Evolutionary conservation across 2,888 invertebrate genomes (phyloP).

Genomic region (Ormyrus rosae): DNA sequence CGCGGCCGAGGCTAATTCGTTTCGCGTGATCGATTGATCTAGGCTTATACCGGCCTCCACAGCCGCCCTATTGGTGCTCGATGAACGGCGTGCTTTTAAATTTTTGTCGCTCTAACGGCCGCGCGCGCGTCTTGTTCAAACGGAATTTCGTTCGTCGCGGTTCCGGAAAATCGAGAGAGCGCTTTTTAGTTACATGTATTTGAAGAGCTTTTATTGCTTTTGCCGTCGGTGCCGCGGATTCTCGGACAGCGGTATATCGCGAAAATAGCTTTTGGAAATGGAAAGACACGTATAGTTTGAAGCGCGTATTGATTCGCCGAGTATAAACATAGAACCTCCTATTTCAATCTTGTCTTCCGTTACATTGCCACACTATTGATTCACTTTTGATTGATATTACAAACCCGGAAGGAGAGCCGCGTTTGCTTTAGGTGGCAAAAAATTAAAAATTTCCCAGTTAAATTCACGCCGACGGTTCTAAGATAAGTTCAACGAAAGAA

Average conservation of each 20-base stretch:
- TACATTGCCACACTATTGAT: conserved; percentile 20
- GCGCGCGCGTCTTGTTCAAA: too few relatives aligned
- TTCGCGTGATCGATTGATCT: conserved; percentile 3
- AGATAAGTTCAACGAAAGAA: neutral
- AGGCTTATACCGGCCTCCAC: neutral
- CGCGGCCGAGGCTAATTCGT: neutral
- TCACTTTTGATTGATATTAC: neutral
- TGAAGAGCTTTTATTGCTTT: too few relatives aligned
- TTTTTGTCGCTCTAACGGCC: neutral
- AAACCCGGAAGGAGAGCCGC: neutral
- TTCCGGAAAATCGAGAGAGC: too few relatives aligned
- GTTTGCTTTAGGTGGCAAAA: neutral
- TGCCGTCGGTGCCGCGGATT: too few relatives aligned
- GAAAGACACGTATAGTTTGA: conserved; percentile 7
- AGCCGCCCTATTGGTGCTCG: too few relatives aligned
- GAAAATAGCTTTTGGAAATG: conserved; percentile 31
- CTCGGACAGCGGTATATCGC: too few relatives aligned
- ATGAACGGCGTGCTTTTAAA: neutral
- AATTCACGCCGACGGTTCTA: neutral
- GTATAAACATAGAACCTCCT: conserved; percentile 16
- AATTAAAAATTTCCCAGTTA: neutral
- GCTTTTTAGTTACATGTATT: too few relatives aligned
- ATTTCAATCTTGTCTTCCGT: neutral
- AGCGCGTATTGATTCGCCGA: conserved; percentile 24
- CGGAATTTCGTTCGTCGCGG: too few relatives aligned